Evolutionary conservation across 2,888 invertebrate species (phyloP).

Genomic region (Polymixis flavicincta): DNA sequence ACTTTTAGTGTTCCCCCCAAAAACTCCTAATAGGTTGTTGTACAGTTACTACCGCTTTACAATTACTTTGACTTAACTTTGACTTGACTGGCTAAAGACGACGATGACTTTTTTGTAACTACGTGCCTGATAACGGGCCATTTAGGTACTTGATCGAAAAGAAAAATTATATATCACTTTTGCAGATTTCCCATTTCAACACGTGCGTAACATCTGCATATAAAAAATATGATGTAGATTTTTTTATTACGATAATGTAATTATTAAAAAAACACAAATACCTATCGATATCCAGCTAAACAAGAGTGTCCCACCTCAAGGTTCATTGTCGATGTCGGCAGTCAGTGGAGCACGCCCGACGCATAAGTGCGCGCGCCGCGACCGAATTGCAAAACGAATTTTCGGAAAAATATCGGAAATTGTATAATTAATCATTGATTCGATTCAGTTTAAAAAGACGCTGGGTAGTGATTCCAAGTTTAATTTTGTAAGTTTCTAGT

Average conservation of each 20-base stretch:
- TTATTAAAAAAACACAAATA: conserved; percentile 23
- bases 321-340: conserved; percentile 74
- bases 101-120: too few species aligned
- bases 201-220: neutral
- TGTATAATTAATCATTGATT: conserved; percentile 17
- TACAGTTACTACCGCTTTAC: too few species aligned
- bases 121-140: too few species aligned
- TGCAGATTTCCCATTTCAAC: neutral
- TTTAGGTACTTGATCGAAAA: too few species aligned
- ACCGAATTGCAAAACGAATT: conserved; percentile 55
- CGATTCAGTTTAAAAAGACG: conserved; percentile 37
- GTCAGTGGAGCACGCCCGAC: conserved; percentile 80
- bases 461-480: conserved; percentile 44
- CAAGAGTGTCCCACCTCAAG: conserved; percentile 75
- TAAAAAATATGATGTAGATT: neutral
- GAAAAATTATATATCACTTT: too few species aligned
- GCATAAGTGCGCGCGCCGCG: conserved; percentile 79
- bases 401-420: conserved; percentile 48
- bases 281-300: conserved; percentile 71
- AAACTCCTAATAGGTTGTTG: too few species aligned
- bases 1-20: too few species aligned
- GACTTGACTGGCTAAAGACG: too few species aligned
- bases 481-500: conserved; percentile 59
- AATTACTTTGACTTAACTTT: too few species aligned
- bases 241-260: neutral